Percentiles rank a stretch among this genome's conserved stretches.
phyloP scores from a whole-genome alignment of 2,113 vertebrate genomes.

The Kobus ellipsiprymnus region DNA sequence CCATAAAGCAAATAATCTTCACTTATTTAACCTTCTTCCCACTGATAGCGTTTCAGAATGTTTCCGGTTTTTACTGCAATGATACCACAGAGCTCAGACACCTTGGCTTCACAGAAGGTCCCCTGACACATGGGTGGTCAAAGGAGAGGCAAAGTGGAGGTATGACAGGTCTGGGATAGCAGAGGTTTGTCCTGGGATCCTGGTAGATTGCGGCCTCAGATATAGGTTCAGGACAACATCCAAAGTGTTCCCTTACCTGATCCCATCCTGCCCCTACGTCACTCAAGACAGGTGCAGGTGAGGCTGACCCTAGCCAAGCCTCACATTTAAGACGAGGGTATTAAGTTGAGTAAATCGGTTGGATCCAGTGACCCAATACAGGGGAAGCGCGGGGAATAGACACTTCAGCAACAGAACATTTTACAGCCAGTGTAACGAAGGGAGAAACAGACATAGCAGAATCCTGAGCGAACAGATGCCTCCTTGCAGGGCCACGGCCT shows the following conservation, averaged over 20 bases:
- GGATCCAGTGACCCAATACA: neutral
- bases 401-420: neutral
- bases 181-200: neutral
- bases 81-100: neutral
- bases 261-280: neutral
- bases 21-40: neutral
- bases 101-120: neutral
- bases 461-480: neutral
- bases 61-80: neutral
- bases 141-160: neutral
- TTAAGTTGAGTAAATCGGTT: neutral
- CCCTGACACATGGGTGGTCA: neutral
- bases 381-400: fast-evolving
- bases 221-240: neutral
- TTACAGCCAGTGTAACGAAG: neutral
- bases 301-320: neutral
- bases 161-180: neutral
- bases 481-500: neutral
- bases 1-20: neutral
- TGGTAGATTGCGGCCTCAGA: neutral
- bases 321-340: neutral
- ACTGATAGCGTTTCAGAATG: neutral
- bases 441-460: neutral
- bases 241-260: neutral
- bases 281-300: neutral